Conservation (phyloP, 2,888 invertebrate species). For the Melitaea athalia region DNA sequence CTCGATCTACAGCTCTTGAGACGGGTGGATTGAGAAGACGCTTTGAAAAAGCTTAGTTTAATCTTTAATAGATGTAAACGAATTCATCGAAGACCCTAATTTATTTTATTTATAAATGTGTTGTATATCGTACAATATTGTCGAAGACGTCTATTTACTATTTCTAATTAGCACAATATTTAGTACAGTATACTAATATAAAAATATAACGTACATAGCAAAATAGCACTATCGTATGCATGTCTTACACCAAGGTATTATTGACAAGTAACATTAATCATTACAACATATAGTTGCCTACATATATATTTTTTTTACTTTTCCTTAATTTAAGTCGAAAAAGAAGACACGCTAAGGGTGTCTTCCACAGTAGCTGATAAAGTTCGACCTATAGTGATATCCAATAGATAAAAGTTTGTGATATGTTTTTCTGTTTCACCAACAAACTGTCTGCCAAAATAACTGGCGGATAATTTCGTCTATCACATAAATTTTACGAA, state of each 20-base stretch:
- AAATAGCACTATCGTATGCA: conserved; percentile 1
- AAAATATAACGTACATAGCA: neutral
- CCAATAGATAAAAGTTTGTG: too few relatives aligned
- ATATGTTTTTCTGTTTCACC: too few relatives aligned
- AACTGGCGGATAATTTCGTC: too few relatives aligned
- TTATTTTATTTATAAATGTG: conserved; percentile 7
- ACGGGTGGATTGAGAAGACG: neutral
- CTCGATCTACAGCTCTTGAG: neutral
- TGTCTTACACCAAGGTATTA: neutral
- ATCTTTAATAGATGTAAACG: neutral
- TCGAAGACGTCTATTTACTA: neutral
- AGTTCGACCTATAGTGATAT: too few relatives aligned
- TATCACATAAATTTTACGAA: too few relatives aligned
- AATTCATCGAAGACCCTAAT: neutral
- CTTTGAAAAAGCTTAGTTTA: neutral
- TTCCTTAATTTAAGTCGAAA: too few relatives aligned
- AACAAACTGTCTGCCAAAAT: too few relatives aligned
- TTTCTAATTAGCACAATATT: conserved; percentile 2
- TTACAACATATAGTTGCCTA: too few relatives aligned
- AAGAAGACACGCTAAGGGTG: too few relatives aligned
- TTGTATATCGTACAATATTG: neutral
- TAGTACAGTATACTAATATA: conserved; percentile 3
- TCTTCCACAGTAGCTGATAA: too few relatives aligned
- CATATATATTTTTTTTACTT: neutral
- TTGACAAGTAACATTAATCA: neutral